Base-by-base conservation (phyloP, 2,113 vertebrate species). In the Rhea pennata region DNA sequence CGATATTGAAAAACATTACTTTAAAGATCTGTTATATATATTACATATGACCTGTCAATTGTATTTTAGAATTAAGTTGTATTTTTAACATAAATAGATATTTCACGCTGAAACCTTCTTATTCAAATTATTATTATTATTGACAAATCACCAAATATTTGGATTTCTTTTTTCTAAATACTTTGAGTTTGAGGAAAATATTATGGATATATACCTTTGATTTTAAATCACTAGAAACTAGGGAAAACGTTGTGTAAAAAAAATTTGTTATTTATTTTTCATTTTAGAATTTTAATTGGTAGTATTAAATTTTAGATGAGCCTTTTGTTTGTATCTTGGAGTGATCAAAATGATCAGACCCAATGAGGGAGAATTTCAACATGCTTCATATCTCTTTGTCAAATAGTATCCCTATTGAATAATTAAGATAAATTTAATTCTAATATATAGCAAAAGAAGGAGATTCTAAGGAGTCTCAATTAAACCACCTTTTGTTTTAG, bases 381-480 rank as follows among this genome's bases (percentile, higher is more conserved):
- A 83, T 67, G 89, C 67, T 93, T 92, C 78, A 92, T 86, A 51
- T 39, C 3, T 93, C 50, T 94, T 75, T 94, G 51, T 95, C 74
- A 94, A 91, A 95, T 76, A 87, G 42, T 4, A 26, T 91, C 84
- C 61, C 70, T 84, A 22, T 91, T 65, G 87, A 77, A 94, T 91
- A 94, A 94, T 92, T 88, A 88, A 93, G 59, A 19, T 91, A 51
- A 95, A 77, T 86, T 88, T 92, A 88, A 67, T 70, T 95, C 71
- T 85, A 77, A 86, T 77, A 94, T 79, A 84, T 74, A 90, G 88
- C 82, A 93, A 93, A 92, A 90, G 96, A 91, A 92, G 36, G 67
- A 90, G 76, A 80, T 97, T 90, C 74, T 84, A 71, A 83, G 90
- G 88, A 96, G 85, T 74, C 50, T 91, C 78, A 83, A 83, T 79